Percentiles rank a stretch among this genome's conserved stretches.
Conservation (phyloP, 2,797 vertebrate genomes). For the Nasua narica region DNA sequence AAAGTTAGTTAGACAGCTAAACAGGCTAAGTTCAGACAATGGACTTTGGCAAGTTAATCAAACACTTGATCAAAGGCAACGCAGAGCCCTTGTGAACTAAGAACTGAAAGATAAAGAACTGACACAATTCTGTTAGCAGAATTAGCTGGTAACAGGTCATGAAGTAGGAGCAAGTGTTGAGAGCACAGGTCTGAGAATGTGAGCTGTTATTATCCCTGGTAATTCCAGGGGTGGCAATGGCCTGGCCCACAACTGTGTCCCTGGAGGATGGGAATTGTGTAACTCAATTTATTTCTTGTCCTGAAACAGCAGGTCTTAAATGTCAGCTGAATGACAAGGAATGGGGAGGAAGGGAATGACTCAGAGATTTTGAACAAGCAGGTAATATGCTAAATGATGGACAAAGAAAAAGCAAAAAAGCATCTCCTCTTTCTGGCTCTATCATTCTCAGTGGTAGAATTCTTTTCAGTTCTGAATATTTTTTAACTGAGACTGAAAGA, state of each 20-base stretch:
- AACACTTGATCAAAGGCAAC: background rate
- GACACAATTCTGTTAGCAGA: background rate
- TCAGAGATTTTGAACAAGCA: background rate
- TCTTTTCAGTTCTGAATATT: background rate
- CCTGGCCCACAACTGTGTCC: background rate
- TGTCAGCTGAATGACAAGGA: background rate
- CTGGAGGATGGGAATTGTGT: background rate
- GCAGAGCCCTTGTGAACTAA: background rate
- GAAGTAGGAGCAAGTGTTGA: background rate
- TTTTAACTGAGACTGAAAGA: background rate
- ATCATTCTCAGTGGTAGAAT: background rate
- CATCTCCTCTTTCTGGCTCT: background rate
- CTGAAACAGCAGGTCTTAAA: background rate
- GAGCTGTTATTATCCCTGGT: background rate
- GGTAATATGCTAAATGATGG: background rate
- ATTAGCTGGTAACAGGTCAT: background rate
- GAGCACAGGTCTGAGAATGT: background rate
- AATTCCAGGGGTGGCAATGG: background rate
- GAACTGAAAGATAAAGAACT: background rate
- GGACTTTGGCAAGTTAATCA: background rate
- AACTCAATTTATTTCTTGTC: background rate
- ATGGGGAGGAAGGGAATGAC: background rate
- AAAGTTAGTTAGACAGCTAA: background rate
- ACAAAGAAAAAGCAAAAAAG: background rate
- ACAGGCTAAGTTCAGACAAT: background rate